Conservation (phyloP, 64 coral and sea anemone genomes). For the Trachythela sp. region DNA sequence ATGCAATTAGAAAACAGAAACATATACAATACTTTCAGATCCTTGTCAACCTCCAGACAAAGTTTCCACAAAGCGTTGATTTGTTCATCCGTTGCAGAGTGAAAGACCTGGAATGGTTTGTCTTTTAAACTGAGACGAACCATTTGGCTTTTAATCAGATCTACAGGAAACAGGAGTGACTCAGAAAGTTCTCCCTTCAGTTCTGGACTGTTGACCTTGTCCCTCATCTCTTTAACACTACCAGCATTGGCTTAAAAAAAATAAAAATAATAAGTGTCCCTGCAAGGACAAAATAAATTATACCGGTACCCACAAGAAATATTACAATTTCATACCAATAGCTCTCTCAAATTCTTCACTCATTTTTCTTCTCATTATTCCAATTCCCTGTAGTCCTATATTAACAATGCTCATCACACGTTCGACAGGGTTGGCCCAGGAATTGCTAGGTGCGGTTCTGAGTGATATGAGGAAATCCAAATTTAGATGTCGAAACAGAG, state of each 20-base stretch:
- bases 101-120: background rate
- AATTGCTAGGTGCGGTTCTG: slow-evolving; percentile 21
- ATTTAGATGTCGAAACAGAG: background rate
- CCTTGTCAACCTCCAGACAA: background rate
- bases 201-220: background rate
- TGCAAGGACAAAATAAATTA: background rate
- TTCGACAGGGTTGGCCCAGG: slow-evolving; percentile 25
- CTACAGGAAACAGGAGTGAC: no score
- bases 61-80: background rate
- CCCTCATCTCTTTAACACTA: background rate
- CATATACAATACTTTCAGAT: background rate
- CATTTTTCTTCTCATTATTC: slow-evolving; percentile 24
- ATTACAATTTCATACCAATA: background rate
- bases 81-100: background rate
- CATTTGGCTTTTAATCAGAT: background rate
- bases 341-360: background rate
- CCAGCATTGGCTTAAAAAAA: background rate
- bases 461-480: slow-evolving; percentile 19
- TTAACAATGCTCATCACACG: slow-evolving; percentile 37
- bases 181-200: background rate
- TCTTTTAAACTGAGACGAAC: background rate
- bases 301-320: background rate
- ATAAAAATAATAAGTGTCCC: background rate
- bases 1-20: no score
- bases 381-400: slow-evolving; percentile 17